Percentiles rank a stretch among this genome's conserved stretches.
phyloP scores from a whole-genome alignment of 2,797 vertebrate species.

The Rhynchonycteris naso region DNA sequence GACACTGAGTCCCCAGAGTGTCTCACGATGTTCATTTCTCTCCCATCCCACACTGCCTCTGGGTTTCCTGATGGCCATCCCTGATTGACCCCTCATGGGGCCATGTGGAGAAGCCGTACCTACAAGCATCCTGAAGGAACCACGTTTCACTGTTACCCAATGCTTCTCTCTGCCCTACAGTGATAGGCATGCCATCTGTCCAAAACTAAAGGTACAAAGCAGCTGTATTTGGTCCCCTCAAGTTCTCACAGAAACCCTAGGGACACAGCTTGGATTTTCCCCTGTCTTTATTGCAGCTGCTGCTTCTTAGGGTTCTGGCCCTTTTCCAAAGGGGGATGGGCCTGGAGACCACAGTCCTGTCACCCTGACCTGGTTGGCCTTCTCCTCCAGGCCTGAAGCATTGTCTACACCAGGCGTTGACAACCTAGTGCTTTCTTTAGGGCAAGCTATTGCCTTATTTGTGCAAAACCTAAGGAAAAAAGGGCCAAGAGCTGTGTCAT shows the following conservation, averaged over 20 bases:
- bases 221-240: neutral
- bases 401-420: neutral
- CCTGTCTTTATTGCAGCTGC: neutral
- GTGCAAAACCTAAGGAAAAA: neutral
- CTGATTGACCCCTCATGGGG: neutral
- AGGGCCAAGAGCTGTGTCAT: neutral
- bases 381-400: neutral
- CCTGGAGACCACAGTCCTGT: neutral
- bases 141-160: neutral
- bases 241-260: neutral
- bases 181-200: neutral
- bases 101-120: rapidly evolving
- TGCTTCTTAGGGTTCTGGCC: neutral
- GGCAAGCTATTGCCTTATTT: neutral
- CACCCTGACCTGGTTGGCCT: rapidly evolving
- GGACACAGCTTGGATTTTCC: neutral
- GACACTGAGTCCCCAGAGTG: neutral
- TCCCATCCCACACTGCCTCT: neutral
- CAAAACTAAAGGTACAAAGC: neutral
- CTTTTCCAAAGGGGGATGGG: neutral
- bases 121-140: neutral
- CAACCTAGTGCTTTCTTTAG: too few species aligned
- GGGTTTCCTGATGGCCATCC: neutral
- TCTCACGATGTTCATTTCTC: neutral
- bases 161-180: neutral